A percentile compares a stretch with the other conserved stretches of the same genome.
phyloP scores from a whole-genome alignment of 2,888 invertebrate species.

The Rhabditoides inermis region DNA sequence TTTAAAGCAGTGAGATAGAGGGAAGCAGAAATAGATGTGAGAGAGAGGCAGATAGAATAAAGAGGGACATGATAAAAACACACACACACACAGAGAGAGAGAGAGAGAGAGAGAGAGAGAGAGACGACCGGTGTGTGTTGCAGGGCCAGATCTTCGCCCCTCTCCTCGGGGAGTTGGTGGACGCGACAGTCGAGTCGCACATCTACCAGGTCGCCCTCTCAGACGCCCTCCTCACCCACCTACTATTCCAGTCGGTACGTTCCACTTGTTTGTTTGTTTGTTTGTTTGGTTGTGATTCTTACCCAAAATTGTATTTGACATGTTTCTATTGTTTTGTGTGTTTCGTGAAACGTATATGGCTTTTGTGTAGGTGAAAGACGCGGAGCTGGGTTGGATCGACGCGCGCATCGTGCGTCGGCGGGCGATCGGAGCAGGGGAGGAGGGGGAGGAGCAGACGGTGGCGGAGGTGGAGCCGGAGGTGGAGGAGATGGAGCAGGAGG shows the following conservation, averaged over 20 bases:
- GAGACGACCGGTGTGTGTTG: constrained; percentile 1
- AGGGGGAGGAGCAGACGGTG: constrained; percentile 7
- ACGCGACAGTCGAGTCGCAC: constrained; percentile 92
- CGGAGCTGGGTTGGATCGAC: constrained; percentile 86
- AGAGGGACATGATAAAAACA: no score
- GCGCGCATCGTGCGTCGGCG: constrained; percentile 37
- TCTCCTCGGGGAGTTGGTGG: constrained; percentile 67
- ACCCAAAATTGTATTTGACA: no score
- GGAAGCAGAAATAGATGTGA: no score
- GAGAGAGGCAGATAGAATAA: no score
- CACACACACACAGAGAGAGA: background rate
- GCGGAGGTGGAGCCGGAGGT: background rate
- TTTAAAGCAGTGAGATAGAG: no score
- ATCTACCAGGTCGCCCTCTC: constrained; percentile 75
- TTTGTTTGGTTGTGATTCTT: no score
- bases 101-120: background rate
- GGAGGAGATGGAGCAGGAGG: constrained; percentile 6
- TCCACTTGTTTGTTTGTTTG: no score
- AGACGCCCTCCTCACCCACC: constrained; percentile 25
- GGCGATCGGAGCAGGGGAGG: constrained; percentile 23
- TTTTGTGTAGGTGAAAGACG: constrained; percentile 67
- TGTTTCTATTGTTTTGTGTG: constrained; percentile 1
- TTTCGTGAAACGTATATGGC: background rate
- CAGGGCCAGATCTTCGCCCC: constrained; percentile 69
- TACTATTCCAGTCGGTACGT: constrained; percentile 14